phyloP scores from a whole-genome alignment of 2,888 invertebrate genomes.

The Blomia tropicalis region DNA sequence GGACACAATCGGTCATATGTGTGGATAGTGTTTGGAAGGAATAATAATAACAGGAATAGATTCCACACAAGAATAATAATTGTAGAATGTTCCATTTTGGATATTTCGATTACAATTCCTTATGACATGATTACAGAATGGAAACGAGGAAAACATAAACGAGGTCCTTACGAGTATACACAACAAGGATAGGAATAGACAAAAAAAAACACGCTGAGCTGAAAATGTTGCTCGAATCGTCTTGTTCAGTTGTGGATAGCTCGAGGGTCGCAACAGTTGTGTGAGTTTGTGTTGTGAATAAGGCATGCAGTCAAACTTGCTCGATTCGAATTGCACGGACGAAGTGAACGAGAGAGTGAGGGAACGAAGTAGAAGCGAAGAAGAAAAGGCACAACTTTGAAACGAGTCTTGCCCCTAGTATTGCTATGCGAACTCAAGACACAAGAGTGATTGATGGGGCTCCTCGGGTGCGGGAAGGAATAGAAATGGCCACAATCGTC shows the following conservation, averaged over 20 bases:
- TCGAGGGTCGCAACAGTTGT: background rate
- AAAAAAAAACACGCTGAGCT: background rate
- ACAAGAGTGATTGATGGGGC: background rate
- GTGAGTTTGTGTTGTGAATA: background rate
- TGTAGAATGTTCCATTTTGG: background rate
- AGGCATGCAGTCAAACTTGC: constrained; percentile 14
- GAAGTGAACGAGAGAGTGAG: background rate
- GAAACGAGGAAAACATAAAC: too few species aligned
- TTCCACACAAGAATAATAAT: background rate
- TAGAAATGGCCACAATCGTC: background rate
- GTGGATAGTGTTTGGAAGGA: background rate
- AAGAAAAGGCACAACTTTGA: background rate
- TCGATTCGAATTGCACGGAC: background rate
- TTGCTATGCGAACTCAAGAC: too few species aligned
- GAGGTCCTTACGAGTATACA: too few species aligned
- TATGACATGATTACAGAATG: background rate
- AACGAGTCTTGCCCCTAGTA: too few species aligned
- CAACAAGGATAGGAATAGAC: background rate
- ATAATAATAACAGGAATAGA: background rate
- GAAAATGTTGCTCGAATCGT: too few species aligned
- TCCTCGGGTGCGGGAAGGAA: background rate
- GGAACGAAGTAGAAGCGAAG: background rate
- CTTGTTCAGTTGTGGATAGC: background rate
- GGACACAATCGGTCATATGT: constrained; percentile 41
- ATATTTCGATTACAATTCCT: too few species aligned